Base-by-base conservation (phyloP, 2,797 vertebrate species). In the Pseudotriccus pelzelni region DNA sequence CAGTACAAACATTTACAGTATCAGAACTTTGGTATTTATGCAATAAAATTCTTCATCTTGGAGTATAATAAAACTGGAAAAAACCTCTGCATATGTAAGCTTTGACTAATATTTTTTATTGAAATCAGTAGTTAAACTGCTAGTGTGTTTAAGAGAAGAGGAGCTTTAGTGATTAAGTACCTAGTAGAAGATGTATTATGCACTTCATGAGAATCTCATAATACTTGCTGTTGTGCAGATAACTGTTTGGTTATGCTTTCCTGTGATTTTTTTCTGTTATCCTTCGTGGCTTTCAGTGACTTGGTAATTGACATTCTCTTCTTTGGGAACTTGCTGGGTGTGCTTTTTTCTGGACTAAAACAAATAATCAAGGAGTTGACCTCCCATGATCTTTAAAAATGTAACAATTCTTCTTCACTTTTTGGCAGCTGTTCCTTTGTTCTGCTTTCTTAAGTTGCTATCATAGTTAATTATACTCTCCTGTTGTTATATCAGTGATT, bases 401-500 rank as follows among this genome's bases (percentile, higher is more conserved):
- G 1, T 41, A 70, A 62, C 83, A 53, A 77, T 79, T 60, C 13
- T 75, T 87, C 28, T 84, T 49, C 58, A 60, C 4, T 73, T 82
- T 84, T 17, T 44, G 34, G 56, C 81, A 55, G 28, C 34, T 81
- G 5, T 13, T 68, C 86, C 43, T 58, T 90, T 67, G 43, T 89
- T 36, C 49, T 84, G 32, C 50, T 92, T 85, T 87, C 53, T 77
- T 84, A 84, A 93, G 78, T 62, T 89, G 66, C 75, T 83, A 11
- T 90, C 17, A 44, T 21, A 64, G 56, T 89, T 93, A 87, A 89
- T 85, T 94, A 74, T 50, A 53, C 83, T 89, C 49, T 92, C 34
- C 53, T 63, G 28, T 87, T 89, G 73, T 89, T 87, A 85, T 37
- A 70, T 36, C 50, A 75, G 23, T 0, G 0, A 72, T 92, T 92